A percentile compares a stretch with the other conserved stretches of the same genome.
phyloP scores from a whole-genome alignment of 2,113 vertebrate genomes.

The Pardalotus punctatus region DNA sequence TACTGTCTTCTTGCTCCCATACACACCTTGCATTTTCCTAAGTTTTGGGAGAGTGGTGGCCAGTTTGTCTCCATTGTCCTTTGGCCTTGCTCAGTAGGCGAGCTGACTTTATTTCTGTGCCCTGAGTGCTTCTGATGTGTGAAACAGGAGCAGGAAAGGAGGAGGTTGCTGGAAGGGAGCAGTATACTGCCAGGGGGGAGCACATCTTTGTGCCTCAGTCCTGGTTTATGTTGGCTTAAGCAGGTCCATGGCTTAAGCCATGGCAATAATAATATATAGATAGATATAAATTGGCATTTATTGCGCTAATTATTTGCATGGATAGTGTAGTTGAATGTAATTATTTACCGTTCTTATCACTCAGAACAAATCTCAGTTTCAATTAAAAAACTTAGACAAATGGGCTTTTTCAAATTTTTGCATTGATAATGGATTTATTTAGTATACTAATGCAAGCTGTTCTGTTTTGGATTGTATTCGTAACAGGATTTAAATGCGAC shows the following conservation, averaged over 20 bases:
- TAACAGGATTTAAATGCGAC: background rate
- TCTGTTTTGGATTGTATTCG: background rate
- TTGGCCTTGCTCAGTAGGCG: background rate
- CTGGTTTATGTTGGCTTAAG: background rate
- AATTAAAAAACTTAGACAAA: background rate
- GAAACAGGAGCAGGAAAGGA: background rate
- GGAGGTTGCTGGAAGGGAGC: background rate
- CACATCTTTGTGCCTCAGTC: background rate
- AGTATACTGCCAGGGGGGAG: background rate
- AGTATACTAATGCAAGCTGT: background rate
- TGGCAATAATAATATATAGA: background rate
- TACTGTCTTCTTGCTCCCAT: accelerated
- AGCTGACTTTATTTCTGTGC: background rate
- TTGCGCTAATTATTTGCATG: background rate
- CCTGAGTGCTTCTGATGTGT: background rate
- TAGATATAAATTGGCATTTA: background rate
- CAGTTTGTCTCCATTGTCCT: background rate
- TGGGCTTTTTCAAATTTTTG: background rate
- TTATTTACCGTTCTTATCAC: background rate
- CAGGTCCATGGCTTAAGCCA: background rate
- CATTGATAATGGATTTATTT: background rate
- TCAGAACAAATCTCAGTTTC: background rate
- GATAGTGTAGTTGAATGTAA: background rate
- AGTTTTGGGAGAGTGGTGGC: background rate
- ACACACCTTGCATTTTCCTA: background rate